Conservation (phyloP, 2,797 vertebrate species). For the Mus caroli region DNA sequence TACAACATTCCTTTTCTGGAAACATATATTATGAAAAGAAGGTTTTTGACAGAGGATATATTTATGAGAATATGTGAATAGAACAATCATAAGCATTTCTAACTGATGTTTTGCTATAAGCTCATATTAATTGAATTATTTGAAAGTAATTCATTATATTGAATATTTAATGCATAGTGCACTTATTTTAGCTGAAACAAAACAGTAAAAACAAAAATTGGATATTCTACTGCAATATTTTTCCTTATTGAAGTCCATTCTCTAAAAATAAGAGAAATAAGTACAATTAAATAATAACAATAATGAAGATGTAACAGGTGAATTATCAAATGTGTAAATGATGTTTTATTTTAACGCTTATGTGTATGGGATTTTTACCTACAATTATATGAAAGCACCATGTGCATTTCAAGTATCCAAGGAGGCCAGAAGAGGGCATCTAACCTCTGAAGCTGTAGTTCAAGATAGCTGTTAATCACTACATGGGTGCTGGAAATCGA, state of each 20-base stretch:
- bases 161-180: background rate
- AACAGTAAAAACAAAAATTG: background rate
- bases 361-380: background rate
- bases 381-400: no score
- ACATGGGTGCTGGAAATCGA: background rate
- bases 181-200: slow-evolving; percentile 2
- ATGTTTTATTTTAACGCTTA: background rate
- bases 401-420: no score
- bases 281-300: background rate
- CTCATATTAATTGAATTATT: slow-evolving; percentile 8
- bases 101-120: background rate
- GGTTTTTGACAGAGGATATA: slow-evolving; percentile 8
- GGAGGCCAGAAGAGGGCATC: background rate
- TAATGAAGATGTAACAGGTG: background rate
- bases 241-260: background rate
- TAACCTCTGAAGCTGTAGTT: no score
- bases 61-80: slow-evolving; percentile 20
- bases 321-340: background rate
- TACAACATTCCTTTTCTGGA: slow-evolving; percentile 59
- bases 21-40: slow-evolving; percentile 47
- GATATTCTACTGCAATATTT: background rate
- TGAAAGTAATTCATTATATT: slow-evolving; percentile 41
- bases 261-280: background rate
- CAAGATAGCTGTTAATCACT: background rate
- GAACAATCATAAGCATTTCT: slow-evolving; percentile 9